Evolutionary conservation across 1,140 invertebrate genomes (phyloP), one percentile per base, ranked within the genome.

Genomic region (Andrena cerasifolii): DNA sequence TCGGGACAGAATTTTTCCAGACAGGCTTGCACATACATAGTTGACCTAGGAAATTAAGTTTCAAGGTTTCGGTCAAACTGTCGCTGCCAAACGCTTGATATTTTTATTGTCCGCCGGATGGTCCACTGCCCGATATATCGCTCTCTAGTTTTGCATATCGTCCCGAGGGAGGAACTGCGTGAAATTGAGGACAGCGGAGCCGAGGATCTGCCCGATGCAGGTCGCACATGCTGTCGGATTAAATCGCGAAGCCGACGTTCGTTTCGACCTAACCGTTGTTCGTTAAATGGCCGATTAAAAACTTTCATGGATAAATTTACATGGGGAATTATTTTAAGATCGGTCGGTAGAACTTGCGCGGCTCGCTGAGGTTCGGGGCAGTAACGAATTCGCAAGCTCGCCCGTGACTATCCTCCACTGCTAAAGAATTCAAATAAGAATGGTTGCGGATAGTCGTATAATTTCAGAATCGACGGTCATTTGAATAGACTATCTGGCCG

Each of bases 31-130:
- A 21, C n/a, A 18, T 18, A 45, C 45, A 18, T 18, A 18, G 51
- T 14, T 24, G 12, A 14, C 16, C 16, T 18, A 28, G 31, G 36
- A 40, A 40, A 7, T 21, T 53, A 58, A 54, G 47, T 75, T 49
- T 75, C 73, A 75, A 75, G 61, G 73, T 75, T 67, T 67, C 73
- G 40, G 21, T 45, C n/a, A 33, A 63, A 54, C 51, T 14, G 24
- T 40, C 51, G 16, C 16, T 51, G 28, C 33, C 24, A 45, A 16
- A 33, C 26, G n/a, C n/a, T n/a, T 21, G 36, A 54, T 28, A 58
- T 36, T 56, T 67, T 67, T 58, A 75, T 67, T 26, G 33, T 75
- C 40, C 28, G 12, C 5, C 40, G 33, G 26, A 24, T 18, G 28
- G 33, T 28, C 36, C 28, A n/a, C 16, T 26, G 28, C 1, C 16